Evolutionary conservation across 2,113 vertebrate species (phyloP), one percentile per base, ranked within the genome.

Genomic region (Xiphias gladius): DNA sequence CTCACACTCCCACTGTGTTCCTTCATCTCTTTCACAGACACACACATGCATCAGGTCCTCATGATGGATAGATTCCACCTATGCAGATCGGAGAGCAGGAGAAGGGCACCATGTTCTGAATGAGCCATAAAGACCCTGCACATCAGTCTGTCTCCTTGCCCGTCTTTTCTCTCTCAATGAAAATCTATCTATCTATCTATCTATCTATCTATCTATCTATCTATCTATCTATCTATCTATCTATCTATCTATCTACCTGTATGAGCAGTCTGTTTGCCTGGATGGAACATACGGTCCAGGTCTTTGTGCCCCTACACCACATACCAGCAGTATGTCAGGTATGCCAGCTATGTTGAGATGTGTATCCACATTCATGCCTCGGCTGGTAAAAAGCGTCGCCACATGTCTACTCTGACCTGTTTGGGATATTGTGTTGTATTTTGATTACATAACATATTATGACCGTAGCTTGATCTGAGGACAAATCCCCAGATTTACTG

Each of bases 401-500:
- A 13, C n/a, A 35, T 67, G 54, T 67, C 66, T 61, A 2, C 39
- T 37, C 6, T 0, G 64, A 81, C 73, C 62, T 11, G 54, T 66
- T 76, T 16, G 43, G 75, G 83, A 81, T 90, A 57, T 73, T 76
- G 52, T 62, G 63, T 26, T 59, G 32, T 72, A 19, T 83, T 85
- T 52, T 35, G 66, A 83, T 94, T 92, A 75, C 63, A 28, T 92
- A 93, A 92, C 24, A 0, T 39, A 32, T 66, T 35, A 16, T 66
- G 82, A 91, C 76, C 86, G 84, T 78, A 59, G 83, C 2, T 2
- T 39, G 57, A 63, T 76, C 65, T 76, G 79, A 68, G 79, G 86
- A 74, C 77, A 90, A 93, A 93, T 91, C 91, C 89, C n/a, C 75
- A 77, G 81, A 86, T 90, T 91, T 86, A 64, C 69, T 63, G 63